Evolutionary conservation across 2,797 vertebrate genomes (phyloP).

Genomic region (Diplodus puntazzo): DNA sequence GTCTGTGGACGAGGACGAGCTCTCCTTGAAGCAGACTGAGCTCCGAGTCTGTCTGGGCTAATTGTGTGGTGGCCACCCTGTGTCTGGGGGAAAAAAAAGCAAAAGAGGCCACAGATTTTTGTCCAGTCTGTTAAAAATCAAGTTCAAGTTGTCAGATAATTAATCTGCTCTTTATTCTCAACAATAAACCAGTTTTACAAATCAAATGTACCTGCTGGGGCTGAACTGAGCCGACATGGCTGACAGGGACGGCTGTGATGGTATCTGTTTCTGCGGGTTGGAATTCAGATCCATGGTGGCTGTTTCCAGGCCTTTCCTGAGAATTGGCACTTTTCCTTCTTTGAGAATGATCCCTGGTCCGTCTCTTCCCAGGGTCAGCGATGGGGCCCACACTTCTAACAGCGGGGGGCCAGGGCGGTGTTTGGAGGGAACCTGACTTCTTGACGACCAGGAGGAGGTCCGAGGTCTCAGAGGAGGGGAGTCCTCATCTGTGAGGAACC

Average conservation of each 20-base stretch:
- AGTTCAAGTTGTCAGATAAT: constrained; percentile 1
- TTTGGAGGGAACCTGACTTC: constrained; percentile 75
- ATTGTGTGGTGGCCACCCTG: constrained; percentile 80
- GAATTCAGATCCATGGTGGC: constrained; percentile 71
- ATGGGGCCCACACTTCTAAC: constrained; percentile 85
- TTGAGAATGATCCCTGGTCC: constrained; percentile 88
- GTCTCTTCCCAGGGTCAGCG: constrained; percentile 84
- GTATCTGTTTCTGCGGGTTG: constrained; percentile 68
- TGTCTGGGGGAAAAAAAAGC: constrained; percentile 67
- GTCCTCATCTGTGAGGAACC: constrained; percentile 93
- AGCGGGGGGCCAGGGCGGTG: constrained; percentile 64
- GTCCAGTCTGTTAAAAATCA: constrained; percentile 3
- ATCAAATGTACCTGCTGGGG: constrained; percentile 86
- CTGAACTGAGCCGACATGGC: constrained; percentile 80
- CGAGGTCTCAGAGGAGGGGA: constrained; percentile 84
- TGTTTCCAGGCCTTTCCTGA: constrained; percentile 83
- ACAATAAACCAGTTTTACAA: not conserved
- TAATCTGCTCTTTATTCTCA: constrained; percentile 10
- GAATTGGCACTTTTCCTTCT: constrained; percentile 85
- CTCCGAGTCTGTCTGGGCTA: constrained; percentile 85
- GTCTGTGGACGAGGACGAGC: constrained; percentile 83
- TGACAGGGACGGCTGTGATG: constrained; percentile 69
- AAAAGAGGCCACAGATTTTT: not conserved
- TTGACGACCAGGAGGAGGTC: constrained; percentile 82
- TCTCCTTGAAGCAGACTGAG: constrained; percentile 87